Base-by-base conservation (phyloP, 2,888 invertebrate genomes). In the Eurytoma californica region DNA sequence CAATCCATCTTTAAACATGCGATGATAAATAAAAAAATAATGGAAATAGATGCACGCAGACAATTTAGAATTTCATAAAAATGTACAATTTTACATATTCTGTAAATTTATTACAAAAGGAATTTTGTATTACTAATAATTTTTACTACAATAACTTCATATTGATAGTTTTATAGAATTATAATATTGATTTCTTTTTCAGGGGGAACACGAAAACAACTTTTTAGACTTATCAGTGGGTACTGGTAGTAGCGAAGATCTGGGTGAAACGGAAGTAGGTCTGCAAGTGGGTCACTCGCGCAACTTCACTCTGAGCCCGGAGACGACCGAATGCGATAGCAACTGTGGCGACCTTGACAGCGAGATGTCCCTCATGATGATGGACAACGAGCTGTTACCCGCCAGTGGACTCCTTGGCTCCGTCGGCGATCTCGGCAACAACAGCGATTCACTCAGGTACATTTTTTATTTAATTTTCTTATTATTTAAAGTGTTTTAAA, bases 251-350 rank as follows among this genome's bases (percentile, higher is more conserved):
- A 93, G 93, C 85, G 93, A 93, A 82, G 93, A 94, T 88, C 90
- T 93, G 68, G 93, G 93, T n/a, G 94, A 94, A 85, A 93, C 92
- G 2, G 93, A 93, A 87, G 93, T 93, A 18, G 93, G 93, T 39
- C 88, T 93, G 70, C 92, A 93, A 89, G 93, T 93, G 68, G 93
- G 94, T 63, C 94, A 94, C 88, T 95, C 95, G 85, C 93, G 95
- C 66, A 96, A 96, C 89, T 97, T 97, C 91, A 96, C 97, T 30
- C 93, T 97, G 80, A 97, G 97, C 58, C 97, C 97, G 7, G 97
- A 97, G 91, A 96, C 96, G 80, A 97, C 97, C 79, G 97, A 97
- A 91, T 97, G 96, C 89, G 97, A 97, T 91, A 96, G 96, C 82
- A 95, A 96, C 89, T 94, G 94, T 87, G 94, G 94, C n/a, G 96